Conservation (phyloP, 1,140 invertebrate species). For the Leguminivora glycinivorella region DNA sequence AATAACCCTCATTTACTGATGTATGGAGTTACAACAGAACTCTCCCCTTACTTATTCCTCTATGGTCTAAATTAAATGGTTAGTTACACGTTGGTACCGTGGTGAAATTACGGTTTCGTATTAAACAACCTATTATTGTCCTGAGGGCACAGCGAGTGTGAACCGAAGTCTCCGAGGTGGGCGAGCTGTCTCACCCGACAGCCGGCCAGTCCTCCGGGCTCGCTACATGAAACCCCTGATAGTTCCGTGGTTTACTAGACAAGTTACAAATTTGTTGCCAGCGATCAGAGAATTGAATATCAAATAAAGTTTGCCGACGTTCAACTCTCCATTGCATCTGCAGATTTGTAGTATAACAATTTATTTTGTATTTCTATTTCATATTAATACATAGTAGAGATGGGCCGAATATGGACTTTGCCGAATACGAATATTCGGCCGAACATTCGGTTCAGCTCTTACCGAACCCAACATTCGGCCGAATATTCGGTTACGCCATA, state of each 20-base stretch:
- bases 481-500: too few relatives aligned
- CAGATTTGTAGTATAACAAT: not conserved
- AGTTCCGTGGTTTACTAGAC: conserved; percentile 20
- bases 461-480: too few relatives aligned
- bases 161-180: conserved; percentile 24
- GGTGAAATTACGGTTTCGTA: not conserved
- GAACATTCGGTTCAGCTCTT: too few relatives aligned
- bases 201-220: not conserved
- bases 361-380: not conserved
- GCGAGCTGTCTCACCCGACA: not conserved
- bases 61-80: not conserved
- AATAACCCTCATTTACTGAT: too few relatives aligned
- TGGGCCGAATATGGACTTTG: too few relatives aligned
- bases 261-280: conserved; percentile 23
- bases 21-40: too few relatives aligned
- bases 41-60: too few relatives aligned
- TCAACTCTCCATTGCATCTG: conserved; percentile 8
- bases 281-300: conserved; percentile 17
- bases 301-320: conserved; percentile 16
- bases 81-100: not conserved
- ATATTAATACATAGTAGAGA: too few relatives aligned
- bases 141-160: conserved; percentile 21
- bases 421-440: too few relatives aligned
- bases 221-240: conserved; percentile 16
- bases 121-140: conserved; percentile 13